Base-by-base conservation (phyloP, 2,888 invertebrate genomes). In the Lacanobia wlatinum region DNA sequence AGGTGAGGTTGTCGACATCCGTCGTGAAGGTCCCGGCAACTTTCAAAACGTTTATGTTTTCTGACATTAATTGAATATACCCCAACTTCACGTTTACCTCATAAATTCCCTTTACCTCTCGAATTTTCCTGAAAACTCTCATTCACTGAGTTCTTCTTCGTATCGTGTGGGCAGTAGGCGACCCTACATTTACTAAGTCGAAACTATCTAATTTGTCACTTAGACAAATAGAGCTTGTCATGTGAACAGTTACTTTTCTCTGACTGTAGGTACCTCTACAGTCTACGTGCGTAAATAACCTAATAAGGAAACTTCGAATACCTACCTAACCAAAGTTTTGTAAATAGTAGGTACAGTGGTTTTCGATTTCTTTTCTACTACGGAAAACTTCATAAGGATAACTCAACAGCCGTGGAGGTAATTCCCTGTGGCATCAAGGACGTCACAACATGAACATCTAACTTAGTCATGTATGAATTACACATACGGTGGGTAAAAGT, bases 331-430 rank as follows among this genome's bases (percentile, higher is more conserved):
- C 4, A 7, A 52, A 18, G 34, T 1, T 65, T 12, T 28, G 18
- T 48, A 4, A 69, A 23, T 23, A 48, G 14, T 10, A 18, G 12
- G n/a, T 48, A 34, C 18, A 43, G 5, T 5, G 12, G 12, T n/a
- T 46, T 2, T 34, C 43, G 7, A 5, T 56, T 12, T 0, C 0
- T 21, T 69, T 48, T 55, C 0, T 43, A 23, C 0, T 8, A 46
- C 58, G 71, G 58, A 78, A 70, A 73, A 58, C 8, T 70, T n/a
- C 7, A 38, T 38, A 12, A 78, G 58, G 73, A 52, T 38, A 78
- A 78, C 18, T n/a, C 3, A 18, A 14, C 16, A 43, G 10, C 34
- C 8, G 28, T 2, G 23, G 8, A 46, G 71, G 78, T 28, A 52
- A 70, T 52, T 38, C 71, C 73, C 58, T 38, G 34, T 43, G 16